phyloP scores from a whole-genome alignment of 1,140 invertebrate genomes.

The Lethrus apterus region DNA sequence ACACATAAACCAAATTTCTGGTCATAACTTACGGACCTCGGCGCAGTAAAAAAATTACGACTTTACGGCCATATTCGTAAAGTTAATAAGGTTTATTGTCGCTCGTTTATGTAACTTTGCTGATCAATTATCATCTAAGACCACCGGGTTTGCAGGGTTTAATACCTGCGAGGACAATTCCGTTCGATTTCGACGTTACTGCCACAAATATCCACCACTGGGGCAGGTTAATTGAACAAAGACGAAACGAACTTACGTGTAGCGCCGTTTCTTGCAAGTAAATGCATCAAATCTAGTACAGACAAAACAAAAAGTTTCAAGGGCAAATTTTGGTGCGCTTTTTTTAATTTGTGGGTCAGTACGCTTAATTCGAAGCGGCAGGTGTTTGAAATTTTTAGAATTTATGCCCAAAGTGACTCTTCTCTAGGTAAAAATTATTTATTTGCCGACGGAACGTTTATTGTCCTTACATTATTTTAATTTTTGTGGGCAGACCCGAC shows the following conservation, averaged over 20 bases:
- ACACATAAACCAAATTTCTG: constrained; percentile 9
- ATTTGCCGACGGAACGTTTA: constrained; percentile 11
- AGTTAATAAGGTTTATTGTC: constrained; percentile 21
- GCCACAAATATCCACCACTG: too few relatives aligned
- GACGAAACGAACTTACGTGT: too few relatives aligned
- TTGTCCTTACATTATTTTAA: too few relatives aligned
- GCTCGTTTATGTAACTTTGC: constrained; percentile 23
- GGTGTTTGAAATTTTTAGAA: constrained; percentile 12
- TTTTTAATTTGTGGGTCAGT: neutral
- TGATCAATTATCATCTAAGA: constrained; percentile 29
- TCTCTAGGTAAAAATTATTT: constrained; percentile 8
- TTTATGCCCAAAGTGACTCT: constrained; percentile 8
- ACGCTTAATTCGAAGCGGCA: constrained; percentile 13
- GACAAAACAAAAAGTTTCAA: constrained; percentile 15
- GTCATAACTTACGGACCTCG: constrained; percentile 6
- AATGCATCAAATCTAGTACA: constrained; percentile 15
- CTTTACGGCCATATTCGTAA: constrained; percentile 19
- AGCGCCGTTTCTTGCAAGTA: too few relatives aligned
- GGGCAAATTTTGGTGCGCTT: constrained; percentile 13
- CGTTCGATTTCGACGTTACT: constrained; percentile 16
- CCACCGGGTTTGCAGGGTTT: constrained; percentile 24
- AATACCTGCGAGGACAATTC: constrained; percentile 20
- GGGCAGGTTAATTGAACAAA: too few relatives aligned
- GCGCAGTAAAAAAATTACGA: constrained; percentile 18
- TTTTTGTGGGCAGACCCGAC: too few relatives aligned